Evolutionary conservation across 1,140 invertebrate species (phyloP).

Genomic region (Palaemon carinicauda): DNA sequence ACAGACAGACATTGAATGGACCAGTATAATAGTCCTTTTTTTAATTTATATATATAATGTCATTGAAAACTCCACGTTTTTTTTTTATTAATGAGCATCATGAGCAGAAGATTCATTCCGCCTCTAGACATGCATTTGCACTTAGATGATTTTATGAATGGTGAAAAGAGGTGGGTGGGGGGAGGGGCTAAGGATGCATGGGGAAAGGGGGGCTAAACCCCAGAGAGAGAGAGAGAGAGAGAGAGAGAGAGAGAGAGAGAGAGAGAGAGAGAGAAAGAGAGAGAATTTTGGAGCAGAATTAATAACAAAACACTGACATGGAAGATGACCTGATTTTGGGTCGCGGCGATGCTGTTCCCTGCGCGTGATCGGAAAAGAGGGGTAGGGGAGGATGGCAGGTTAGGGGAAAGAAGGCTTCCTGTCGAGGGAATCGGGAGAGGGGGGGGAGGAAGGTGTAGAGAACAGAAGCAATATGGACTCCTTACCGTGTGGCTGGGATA

Average conservation of each 20-base stretch:
- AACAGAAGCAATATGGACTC: background rate
- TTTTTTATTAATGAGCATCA: too few species aligned
- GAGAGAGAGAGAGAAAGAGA: conserved; percentile 22
- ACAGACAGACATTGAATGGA: too few species aligned
- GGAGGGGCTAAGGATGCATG: background rate
- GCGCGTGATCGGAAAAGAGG: background rate
- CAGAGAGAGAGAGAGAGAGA: background rate
- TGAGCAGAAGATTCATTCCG: too few species aligned
- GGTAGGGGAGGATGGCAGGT: background rate
- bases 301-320: background rate
- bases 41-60: too few species aligned
- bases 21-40: too few species aligned
- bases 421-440: background rate
- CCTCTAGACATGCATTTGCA: too few species aligned
- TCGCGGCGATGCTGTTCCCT: too few species aligned
- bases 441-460: background rate
- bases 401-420: background rate
- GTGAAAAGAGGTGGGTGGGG: background rate
- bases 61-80: too few species aligned
- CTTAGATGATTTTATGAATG: too few species aligned
- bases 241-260: background rate
- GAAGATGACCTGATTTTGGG: too few species aligned
- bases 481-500: too few species aligned
- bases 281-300: background rate
- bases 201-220: background rate